phyloP scores from a whole-genome alignment of 2,888 invertebrate species.

The Himalopsyche kuldschensis region DNA sequence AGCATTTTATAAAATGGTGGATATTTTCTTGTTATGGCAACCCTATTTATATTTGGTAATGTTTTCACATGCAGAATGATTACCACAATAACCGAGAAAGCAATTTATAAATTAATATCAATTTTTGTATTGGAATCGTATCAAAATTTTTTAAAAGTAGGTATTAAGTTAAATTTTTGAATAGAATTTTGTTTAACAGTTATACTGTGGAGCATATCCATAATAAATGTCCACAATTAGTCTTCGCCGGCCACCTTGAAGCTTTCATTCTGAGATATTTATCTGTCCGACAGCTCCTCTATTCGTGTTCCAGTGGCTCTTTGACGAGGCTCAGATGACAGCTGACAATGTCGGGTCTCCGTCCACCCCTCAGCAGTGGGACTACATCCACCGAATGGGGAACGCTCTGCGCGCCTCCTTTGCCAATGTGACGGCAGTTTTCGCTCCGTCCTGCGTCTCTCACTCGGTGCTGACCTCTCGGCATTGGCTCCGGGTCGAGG shows the following conservation, averaged over 20 bases:
- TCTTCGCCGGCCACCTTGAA: slow-evolving; percentile 14
- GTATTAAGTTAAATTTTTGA: too few relatives aligned
- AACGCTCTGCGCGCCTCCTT: slow-evolving; percentile 80
- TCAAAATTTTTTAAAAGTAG: too few relatives aligned
- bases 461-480: slow-evolving; percentile 86
- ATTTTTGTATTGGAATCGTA: too few relatives aligned
- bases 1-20: too few relatives aligned
- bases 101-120: too few relatives aligned
- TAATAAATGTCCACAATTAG: too few relatives aligned
- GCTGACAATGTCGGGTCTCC: slow-evolving; percentile 91
- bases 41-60: too few relatives aligned
- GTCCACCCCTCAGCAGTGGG: slow-evolving; percentile 88
- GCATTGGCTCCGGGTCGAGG: slow-evolving; percentile 84
- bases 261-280: not conserved
- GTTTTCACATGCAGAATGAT: too few relatives aligned
- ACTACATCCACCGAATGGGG: slow-evolving; percentile 89
- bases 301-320: slow-evolving; percentile 93
- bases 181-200: too few relatives aligned
- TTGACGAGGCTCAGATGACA: slow-evolving; percentile 92
- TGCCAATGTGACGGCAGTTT: slow-evolving; percentile 83
- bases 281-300: slow-evolving; percentile 68
- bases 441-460: slow-evolving; percentile 91
- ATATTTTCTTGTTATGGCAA: too few relatives aligned
- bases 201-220: too few relatives aligned
- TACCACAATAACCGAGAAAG: too few relatives aligned